Evolutionary conservation across 2,888 invertebrate genomes (phyloP).

Genomic region (Macaria notata): DNA sequence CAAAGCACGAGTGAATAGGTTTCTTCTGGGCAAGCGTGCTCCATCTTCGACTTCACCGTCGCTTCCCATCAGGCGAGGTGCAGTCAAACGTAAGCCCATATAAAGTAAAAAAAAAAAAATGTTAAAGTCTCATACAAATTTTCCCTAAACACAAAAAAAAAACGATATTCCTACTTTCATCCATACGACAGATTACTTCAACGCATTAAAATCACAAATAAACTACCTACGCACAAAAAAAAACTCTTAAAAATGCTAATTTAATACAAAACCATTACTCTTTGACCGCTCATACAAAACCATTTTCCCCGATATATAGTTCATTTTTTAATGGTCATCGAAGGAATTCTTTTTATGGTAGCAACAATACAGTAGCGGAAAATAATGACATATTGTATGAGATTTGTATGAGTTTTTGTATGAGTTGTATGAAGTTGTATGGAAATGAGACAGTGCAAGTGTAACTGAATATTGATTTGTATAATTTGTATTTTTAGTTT

Average conservation of each 20-base stretch:
- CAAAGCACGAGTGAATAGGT: too few species aligned
- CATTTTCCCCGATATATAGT: slow-evolving; percentile 15
- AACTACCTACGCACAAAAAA: slow-evolving; percentile 57
- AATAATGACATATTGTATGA: slow-evolving; percentile 32
- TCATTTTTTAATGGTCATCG: slow-evolving; percentile 23
- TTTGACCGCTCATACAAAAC: slow-evolving; percentile 31
- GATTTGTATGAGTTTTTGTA: slow-evolving; percentile 5
- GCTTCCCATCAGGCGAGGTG: too few species aligned
- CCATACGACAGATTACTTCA: too few species aligned
- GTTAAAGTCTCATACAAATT: too few species aligned
- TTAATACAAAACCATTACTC: slow-evolving; percentile 26
- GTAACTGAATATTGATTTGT: slow-evolving; percentile 26
- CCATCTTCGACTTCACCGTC: too few species aligned
- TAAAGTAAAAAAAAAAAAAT: too few species aligned
- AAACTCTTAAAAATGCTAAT: slow-evolving; percentile 19
- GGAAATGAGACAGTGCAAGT: slow-evolving; percentile 20
- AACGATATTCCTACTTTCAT: too few species aligned
- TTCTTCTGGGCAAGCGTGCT: too few species aligned
- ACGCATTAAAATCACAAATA: slow-evolving; percentile 51
- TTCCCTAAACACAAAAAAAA: too few species aligned
- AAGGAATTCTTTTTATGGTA: slow-evolving; percentile 34
- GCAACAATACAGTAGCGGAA: slow-evolving; percentile 38
- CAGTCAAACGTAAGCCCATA: too few species aligned
- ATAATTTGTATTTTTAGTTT: slow-evolving; percentile 24
- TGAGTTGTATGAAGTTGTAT: slow-evolving; percentile 18